These are phyloP conservation scores for Gambusia yucatana DNA, from an alignment of 2,797 vertebrate genomes.

Conservation along the genomic window DNA sequence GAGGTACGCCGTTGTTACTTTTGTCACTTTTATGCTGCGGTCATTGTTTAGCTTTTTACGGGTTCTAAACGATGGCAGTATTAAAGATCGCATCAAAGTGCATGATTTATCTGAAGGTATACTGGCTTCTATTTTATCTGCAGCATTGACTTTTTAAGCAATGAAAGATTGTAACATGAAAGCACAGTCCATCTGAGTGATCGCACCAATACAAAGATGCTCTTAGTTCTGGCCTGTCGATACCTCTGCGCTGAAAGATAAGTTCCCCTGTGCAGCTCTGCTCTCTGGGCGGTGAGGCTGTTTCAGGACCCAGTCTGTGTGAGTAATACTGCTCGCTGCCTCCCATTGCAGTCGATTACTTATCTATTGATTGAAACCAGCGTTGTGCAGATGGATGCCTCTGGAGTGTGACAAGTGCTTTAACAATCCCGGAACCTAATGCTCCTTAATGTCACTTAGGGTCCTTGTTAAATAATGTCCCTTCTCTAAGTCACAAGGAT, in stretches of 20 bases:
- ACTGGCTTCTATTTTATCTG: conserved; percentile 37
- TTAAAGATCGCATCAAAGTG: conserved; percentile 10
- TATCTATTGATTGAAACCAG: conserved; percentile 84
- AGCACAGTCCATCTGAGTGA: conserved; percentile 50
- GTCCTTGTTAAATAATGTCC: conserved; percentile 82
- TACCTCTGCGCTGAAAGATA: conserved; percentile 69
- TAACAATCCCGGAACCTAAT: conserved; percentile 80
- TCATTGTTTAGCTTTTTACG: conserved; percentile 23
- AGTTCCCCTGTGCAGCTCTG: conserved; percentile 52
- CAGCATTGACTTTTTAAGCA: conserved; percentile 34
- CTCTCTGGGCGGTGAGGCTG: conserved; percentile 59
- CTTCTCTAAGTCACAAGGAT: conserved; percentile 74
- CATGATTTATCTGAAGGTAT: conserved; percentile 13
- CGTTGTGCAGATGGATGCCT: conserved; percentile 81
- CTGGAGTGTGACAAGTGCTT: conserved; percentile 79
- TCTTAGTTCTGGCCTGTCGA: conserved; percentile 61
- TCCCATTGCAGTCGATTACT: conserved; percentile 82
- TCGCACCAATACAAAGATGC: conserved; percentile 61
- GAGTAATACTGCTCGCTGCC: conserved; percentile 77
- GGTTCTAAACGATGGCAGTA: conserved; percentile 23
- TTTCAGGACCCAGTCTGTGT: conserved; percentile 67
- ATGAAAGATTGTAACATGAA: conserved; percentile 54
- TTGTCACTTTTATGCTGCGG: not conserved
- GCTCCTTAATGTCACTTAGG: conserved; percentile 78
- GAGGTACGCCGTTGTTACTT: conserved; percentile 13